phyloP scores from a whole-genome alignment of 2,888 invertebrate species.

The Omphaloscelis lunosa region DNA sequence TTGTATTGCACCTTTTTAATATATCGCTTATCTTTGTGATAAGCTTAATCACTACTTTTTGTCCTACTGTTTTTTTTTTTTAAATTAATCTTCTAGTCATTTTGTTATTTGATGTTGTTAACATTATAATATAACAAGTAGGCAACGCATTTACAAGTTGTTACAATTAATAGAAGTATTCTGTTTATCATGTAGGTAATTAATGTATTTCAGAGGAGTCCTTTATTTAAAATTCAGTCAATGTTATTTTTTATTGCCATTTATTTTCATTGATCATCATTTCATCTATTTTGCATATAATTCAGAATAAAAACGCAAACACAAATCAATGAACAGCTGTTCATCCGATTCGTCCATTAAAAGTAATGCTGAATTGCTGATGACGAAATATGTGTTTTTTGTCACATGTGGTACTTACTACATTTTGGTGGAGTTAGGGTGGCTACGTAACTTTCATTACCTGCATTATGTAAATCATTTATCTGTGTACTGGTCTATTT shows the following conservation, averaged over 20 bases:
- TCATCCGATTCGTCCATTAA: not conserved
- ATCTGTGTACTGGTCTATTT: not conserved
- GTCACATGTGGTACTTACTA: conserved; percentile 3
- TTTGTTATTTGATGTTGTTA: not conserved
- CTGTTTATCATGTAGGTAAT: not conserved
- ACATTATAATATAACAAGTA: not conserved
- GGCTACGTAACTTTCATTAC: not conserved
- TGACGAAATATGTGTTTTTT: not conserved
- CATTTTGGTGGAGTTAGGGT: not conserved
- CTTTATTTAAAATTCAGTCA: not conserved
- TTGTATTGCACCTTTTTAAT: conserved; percentile 1
- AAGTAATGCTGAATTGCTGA: not conserved
- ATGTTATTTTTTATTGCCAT: not conserved
- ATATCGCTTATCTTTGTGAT: conserved; percentile 20
- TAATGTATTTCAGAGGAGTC: not conserved
- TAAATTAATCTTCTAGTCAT: not conserved
- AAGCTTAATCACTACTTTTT: not conserved
- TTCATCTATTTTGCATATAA: not conserved
- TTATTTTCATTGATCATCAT: not conserved
- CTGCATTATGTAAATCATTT: not conserved
- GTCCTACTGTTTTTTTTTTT: not conserved
- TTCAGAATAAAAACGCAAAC: not conserved
- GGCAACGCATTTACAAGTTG: not conserved
- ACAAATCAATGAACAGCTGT: not conserved
- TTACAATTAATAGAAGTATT: not conserved